A percentile compares a stretch with the other conserved stretches of the same genome.
These are phyloP conservation scores for Scaeva pyrastri DNA, from an alignment of 2,888 invertebrate genomes.

Conservation along the genomic window DNA sequence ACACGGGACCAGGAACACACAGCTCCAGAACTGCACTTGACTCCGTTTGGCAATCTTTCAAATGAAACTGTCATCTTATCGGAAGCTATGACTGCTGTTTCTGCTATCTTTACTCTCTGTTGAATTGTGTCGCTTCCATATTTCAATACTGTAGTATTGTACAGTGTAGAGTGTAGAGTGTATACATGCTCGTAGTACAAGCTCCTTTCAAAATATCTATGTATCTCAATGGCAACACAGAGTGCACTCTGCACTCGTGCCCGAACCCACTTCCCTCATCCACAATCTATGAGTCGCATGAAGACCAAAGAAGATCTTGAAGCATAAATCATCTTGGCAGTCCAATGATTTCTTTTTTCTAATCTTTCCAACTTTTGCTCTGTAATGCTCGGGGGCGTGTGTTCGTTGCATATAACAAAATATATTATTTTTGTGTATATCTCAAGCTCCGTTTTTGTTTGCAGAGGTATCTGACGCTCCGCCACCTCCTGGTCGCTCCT, in stretches of 20 bases:
- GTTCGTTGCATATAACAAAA: conserved; percentile 33
- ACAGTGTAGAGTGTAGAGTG: too few relatives aligned
- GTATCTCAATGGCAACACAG: not conserved
- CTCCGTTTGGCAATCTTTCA: conserved; percentile 77
- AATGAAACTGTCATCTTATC: conserved; percentile 73
- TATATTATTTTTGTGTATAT: conserved; percentile 34
- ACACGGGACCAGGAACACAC: conserved; percentile 6
- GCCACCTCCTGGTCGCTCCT: conserved; percentile 8
- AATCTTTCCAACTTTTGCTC: conserved; percentile 58
- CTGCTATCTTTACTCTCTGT: conserved; percentile 52
- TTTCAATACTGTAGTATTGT: conserved; percentile 47
- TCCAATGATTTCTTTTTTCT: conserved; percentile 63
- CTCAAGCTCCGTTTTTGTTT: conserved; percentile 32
- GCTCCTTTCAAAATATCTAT: conserved; percentile 4
- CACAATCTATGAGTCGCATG: not conserved
- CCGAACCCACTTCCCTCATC: not conserved
- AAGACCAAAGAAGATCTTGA: conserved; percentile 32
- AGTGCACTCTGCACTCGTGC: not conserved
- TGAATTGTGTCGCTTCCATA: conserved; percentile 47
- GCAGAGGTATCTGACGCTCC: not conserved
- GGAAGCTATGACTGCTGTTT: conserved; percentile 60
- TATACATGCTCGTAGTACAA: conserved; percentile 3
- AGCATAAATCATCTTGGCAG: conserved; percentile 70
- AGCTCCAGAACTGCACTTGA: conserved; percentile 52
- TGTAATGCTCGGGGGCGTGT: conserved; percentile 41